Conservation (phyloP, 1,140 invertebrate genomes). For the Harlomillsia oculata region DNA sequence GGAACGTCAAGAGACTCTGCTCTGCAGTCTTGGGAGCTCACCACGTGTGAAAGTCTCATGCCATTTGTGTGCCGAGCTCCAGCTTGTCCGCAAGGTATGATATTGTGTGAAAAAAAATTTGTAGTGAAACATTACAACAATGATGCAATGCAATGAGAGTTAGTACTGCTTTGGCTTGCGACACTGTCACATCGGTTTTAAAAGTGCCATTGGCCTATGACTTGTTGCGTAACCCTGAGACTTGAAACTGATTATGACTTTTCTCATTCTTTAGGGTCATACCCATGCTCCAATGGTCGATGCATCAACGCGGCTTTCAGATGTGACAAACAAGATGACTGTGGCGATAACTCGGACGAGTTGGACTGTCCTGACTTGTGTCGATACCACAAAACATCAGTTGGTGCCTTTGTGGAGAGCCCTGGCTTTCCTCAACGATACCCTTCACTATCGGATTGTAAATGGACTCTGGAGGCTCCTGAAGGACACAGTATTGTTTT, state of each 20-base stretch:
- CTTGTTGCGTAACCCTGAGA: neutral
- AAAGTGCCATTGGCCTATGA: no score
- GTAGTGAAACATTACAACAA: no score
- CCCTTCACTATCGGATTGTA: constrained; percentile 76
- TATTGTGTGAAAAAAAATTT: no score
- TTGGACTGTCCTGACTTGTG: constrained; percentile 77
- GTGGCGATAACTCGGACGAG: constrained; percentile 84
- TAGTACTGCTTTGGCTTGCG: no score
- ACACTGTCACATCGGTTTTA: no score
- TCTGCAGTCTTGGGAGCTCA: constrained; percentile 79
- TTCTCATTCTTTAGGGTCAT: constrained; percentile 52
- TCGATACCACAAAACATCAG: constrained; percentile 84
- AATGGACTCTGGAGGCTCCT: constrained; percentile 93
- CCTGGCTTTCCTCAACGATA: constrained; percentile 91
- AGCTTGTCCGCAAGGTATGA: constrained; percentile 87
- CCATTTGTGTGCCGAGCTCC: constrained; percentile 86
- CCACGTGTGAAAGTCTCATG: constrained; percentile 82
- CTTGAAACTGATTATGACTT: neutral
- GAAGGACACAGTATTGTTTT: constrained; percentile 87
- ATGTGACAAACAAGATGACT: constrained; percentile 87
- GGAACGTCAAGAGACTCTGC: constrained; percentile 37
- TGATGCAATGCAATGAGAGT: no score
- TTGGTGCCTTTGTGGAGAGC: constrained; percentile 88
- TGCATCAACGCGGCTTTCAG: constrained; percentile 81
- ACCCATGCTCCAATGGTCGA: constrained; percentile 83